Conservation (phyloP, 37 sponge, comb jelly and placozoan species). For the Spongilla lacustris region DNA sequence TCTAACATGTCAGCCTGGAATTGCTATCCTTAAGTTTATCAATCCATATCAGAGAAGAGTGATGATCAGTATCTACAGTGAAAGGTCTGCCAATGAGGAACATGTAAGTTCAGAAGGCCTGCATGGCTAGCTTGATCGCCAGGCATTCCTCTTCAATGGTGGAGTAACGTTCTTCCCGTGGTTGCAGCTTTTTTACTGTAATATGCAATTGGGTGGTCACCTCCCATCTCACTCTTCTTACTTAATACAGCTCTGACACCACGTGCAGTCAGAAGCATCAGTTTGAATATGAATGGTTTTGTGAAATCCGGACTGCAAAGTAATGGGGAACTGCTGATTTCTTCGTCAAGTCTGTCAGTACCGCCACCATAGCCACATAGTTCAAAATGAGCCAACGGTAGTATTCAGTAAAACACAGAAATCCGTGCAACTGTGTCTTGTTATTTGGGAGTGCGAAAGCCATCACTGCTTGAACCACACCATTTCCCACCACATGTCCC, state of each 20-base stretch:
- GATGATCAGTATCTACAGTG: constrained; percentile 54
- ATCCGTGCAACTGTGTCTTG: constrained; percentile 63
- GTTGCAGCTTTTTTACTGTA: constrained; percentile 43
- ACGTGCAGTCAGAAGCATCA: constrained; percentile 24
- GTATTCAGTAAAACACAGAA: constrained; percentile 65
- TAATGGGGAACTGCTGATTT: constrained; percentile 29
- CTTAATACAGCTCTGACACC: constrained; percentile 63
- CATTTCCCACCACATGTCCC: constrained; percentile 59
- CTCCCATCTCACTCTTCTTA: constrained; percentile 20
- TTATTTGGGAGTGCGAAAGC: constrained; percentile 24
- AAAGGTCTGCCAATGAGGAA: constrained; percentile 30
- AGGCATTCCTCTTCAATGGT: constrained; percentile 59
- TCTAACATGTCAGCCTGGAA: constrained; percentile 38
- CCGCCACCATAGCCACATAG: constrained; percentile 30
- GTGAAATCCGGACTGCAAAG: constrained; percentile 42
- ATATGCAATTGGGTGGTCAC: constrained; percentile 51
- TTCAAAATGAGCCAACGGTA: constrained; percentile 56
- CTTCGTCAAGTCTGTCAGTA: constrained; percentile 51
- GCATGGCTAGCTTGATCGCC: constrained; percentile 20
- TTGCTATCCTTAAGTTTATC: constrained; percentile 25
- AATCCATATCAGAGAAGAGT: constrained; percentile 29
- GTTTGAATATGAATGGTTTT: constrained; percentile 47
- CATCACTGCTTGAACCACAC: constrained; percentile 43
- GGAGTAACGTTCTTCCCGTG: constrained; percentile 44
- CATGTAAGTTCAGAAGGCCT: constrained; percentile 48